A percentile compares a stretch with the other conserved stretches of the same genome.
Conservation (phyloP, 2,888 invertebrate genomes). For the Cosmorhoe ocellata region DNA sequence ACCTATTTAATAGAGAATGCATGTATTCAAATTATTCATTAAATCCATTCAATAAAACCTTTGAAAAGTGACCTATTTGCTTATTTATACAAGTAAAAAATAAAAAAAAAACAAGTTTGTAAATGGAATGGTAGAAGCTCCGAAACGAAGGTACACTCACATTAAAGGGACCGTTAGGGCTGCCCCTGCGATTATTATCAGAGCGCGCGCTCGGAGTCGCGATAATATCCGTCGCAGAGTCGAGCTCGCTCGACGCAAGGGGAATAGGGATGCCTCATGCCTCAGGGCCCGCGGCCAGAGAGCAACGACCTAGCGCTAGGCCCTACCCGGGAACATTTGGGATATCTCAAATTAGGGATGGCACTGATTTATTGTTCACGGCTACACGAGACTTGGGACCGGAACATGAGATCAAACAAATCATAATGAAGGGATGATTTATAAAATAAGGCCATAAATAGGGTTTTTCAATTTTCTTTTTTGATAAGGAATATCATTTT, state of each 20-base stretch:
- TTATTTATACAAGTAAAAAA: conserved; percentile 23
- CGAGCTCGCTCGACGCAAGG: conserved; percentile 18
- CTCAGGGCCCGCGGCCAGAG: conserved; percentile 33
- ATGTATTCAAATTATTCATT: no score
- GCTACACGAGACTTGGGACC: conserved; percentile 34
- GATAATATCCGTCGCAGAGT: conserved; percentile 56
- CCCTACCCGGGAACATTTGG: conserved; percentile 40
- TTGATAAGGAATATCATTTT: not conserved
- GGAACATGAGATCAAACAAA: conserved; percentile 33
- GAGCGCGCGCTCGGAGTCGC: conserved; percentile 45
- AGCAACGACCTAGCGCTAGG: conserved; percentile 55
- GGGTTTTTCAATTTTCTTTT: conserved; percentile 6
- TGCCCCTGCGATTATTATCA: conserved; percentile 64
- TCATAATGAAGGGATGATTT: conserved; percentile 29
- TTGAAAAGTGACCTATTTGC: conserved; percentile 10
- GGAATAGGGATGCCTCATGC: conserved; percentile 50
- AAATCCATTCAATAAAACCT: conserved; percentile 24
- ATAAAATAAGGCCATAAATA: conserved; percentile 8
- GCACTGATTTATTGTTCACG: conserved; percentile 50
- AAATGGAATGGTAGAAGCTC: conserved; percentile 41
- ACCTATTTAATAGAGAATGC: not conserved
- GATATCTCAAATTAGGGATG: conserved; percentile 54
- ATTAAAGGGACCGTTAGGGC: conserved; percentile 56
- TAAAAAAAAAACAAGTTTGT: conserved; percentile 37
- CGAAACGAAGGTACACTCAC: conserved; percentile 47